Evolutionary conservation across 2,888 invertebrate species (phyloP).

Genomic region (Cryptocephalus moraei): DNA sequence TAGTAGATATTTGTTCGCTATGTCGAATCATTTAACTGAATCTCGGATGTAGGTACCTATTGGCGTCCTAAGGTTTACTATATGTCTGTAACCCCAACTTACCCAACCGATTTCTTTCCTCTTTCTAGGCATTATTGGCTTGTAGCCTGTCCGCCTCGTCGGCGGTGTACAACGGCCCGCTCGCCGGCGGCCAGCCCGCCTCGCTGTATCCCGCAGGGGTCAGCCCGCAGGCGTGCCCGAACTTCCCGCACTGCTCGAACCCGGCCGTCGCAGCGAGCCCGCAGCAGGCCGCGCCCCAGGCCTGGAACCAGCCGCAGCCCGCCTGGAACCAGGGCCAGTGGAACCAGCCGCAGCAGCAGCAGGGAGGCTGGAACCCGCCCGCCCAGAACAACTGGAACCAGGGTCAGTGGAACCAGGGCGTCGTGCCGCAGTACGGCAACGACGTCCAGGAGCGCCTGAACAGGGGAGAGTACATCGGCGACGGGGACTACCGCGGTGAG

Average conservation of each 20-base stretch:
- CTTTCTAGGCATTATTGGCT: constrained; percentile 31
- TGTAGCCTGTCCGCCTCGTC: constrained; percentile 27
- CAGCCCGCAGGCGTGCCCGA: constrained; percentile 37
- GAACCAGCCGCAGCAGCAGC: constrained; percentile 7
- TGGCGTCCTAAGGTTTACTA: too few relatives aligned
- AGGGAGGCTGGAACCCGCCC: constrained; percentile 10
- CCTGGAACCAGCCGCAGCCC: constrained; percentile 16
- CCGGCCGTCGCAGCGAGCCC: constrained; percentile 35
- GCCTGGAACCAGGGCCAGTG: constrained; percentile 15
- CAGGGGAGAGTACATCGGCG: constrained; percentile 33
- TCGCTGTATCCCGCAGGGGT: constrained; percentile 35
- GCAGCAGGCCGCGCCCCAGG: constrained; percentile 22
- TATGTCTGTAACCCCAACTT: too few relatives aligned
- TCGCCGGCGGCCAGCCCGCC: constrained; percentile 36
- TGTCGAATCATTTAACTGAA: too few relatives aligned
- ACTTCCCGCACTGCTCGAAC: constrained; percentile 36
- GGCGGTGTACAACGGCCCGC: constrained; percentile 34
- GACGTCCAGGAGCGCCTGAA: constrained; percentile 26
- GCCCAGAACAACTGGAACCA: constrained; percentile 6
- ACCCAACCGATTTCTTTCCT: too few relatives aligned
- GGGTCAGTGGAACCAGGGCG: constrained; percentile 9
- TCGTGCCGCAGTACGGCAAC: constrained; percentile 23
- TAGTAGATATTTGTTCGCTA: too few relatives aligned
- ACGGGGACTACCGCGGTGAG: constrained; percentile 38
- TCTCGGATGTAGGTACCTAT: too few relatives aligned